phyloP scores from a whole-genome alignment of 2,113 vertebrate species.

The Elephas maximus region DNA sequence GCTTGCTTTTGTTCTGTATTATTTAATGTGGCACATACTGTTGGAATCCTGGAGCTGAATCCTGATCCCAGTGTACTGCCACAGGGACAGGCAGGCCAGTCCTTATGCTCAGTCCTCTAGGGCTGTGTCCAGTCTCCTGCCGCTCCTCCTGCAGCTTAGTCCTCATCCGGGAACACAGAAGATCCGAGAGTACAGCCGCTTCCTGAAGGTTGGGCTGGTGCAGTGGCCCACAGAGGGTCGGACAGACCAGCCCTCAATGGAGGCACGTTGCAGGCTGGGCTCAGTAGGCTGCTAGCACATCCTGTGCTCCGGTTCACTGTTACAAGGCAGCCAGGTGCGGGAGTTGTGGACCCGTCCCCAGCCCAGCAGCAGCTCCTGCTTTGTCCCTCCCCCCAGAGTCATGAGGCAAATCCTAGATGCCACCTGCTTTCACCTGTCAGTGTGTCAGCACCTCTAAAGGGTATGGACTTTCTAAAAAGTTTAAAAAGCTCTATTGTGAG shows the following conservation, averaged over 20 bases:
- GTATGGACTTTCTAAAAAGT: not conserved
- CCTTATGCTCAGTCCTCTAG: accelerated
- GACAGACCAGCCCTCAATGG: not conserved
- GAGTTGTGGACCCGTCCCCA: no score
- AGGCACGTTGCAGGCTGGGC: not conserved
- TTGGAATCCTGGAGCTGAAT: not conserved
- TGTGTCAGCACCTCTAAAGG: not conserved
- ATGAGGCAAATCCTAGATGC: not conserved
- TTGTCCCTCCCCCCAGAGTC: not conserved
- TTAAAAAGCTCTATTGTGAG: not conserved
- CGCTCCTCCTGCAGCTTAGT: not conserved
- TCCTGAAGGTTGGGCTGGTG: not conserved
- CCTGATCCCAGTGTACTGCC: accelerated
- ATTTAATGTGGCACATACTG: not conserved
- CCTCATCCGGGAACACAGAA: not conserved
- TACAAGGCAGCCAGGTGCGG: no score
- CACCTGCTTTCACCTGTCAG: not conserved
- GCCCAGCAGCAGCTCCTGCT: not conserved
- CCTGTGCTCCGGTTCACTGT: no score
- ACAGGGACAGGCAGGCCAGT: not conserved
- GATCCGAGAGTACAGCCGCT: not conserved
- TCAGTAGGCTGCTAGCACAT: no score
- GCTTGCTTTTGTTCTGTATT: not conserved
- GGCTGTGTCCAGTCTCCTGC: not conserved
- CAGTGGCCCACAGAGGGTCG: not conserved